Evolutionary conservation across 2,888 invertebrate species (phyloP), one percentile per base, ranked within the genome.

Genomic region (Pteria penguin): DNA sequence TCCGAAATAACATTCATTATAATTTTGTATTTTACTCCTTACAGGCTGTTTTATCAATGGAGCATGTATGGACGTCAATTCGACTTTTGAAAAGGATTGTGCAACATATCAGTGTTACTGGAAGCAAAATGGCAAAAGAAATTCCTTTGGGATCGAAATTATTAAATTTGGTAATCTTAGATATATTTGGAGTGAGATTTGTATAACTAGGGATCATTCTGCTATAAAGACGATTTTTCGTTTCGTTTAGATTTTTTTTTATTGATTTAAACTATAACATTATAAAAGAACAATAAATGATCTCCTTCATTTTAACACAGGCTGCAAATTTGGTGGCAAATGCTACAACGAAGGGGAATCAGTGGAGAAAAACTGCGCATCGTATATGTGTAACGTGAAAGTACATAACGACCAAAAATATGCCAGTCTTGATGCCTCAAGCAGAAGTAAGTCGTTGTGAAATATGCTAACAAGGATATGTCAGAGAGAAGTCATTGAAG

Each of bases 321-420:
- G 67, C 5, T 67, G 67, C 11, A 45, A 8, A 14, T 54, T 54
- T 31, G 31, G 31, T 55, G 67, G 67, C 29, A 26, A 54, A 29
- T 67, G 67, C 24, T 54, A 54, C 29, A 5, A 33, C 14, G 11
- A 54, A 29, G 67, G 67, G 1, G 67, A 67, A 8, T 8, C 18
- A 8, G 31, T 54, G 32, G 31, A 54, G 54, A 54, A 45, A 31
- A 31, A n/a, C 31, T 26, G 24, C 67, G n/a, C 24, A 27, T 14
- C 24, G 18, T 29, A 14, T 24, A 45, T 45, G 11, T 45, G 45
- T 45, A 14, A 8, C 18, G 11, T 45, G 18, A 14, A 8, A 45
- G 8, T 14, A 14, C 45, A 14, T 8, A 45, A 45, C 18, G 45
- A 18, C 8, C 45, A 45, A 14, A 45, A 18, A 45, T 45, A 45